Evolutionary conservation across 2,113 vertebrate species (phyloP).

Genomic region (Phrynosoma platyrhinos): DNA sequence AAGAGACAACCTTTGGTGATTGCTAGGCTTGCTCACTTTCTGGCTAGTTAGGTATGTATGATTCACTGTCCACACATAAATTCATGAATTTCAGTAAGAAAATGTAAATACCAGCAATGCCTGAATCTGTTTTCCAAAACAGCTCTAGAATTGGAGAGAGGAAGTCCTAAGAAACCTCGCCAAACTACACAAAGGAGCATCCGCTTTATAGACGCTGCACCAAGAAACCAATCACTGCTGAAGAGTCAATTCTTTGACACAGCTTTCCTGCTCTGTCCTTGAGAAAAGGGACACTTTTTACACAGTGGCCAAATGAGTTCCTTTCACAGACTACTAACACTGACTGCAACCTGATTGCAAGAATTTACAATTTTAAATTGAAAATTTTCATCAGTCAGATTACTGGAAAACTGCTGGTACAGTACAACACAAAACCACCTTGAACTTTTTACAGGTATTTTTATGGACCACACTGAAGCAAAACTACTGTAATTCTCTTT

Average conservation of each 20-base stretch:
- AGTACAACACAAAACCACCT: background rate
- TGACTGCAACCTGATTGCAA: background rate
- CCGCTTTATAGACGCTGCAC: background rate
- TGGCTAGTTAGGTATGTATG: conserved; percentile 67
- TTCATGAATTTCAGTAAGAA: background rate
- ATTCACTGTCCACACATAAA: background rate
- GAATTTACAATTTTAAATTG: background rate
- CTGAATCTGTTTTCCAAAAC: background rate
- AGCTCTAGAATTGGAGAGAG: background rate
- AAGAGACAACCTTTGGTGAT: conserved; percentile 89
- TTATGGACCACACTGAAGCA: conserved; percentile 22
- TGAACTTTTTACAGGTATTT: background rate
- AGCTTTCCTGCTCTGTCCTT: background rate
- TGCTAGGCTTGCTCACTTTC: conserved; percentile 83
- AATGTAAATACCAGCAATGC: background rate
- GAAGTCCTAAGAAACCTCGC: background rate
- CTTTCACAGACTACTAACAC: background rate
- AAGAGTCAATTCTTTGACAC: background rate
- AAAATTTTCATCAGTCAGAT: background rate
- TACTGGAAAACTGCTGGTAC: background rate
- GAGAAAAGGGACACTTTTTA: background rate
- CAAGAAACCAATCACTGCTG: background rate
- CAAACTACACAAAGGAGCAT: accelerated
- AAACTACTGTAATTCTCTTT: conserved; percentile 6
- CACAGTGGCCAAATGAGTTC: conserved; percentile 7